A percentile compares a stretch with the other conserved stretches of the same genome.
Conservation (phyloP, 2,888 invertebrate genomes). For the Temnothorax unifasciatus region DNA sequence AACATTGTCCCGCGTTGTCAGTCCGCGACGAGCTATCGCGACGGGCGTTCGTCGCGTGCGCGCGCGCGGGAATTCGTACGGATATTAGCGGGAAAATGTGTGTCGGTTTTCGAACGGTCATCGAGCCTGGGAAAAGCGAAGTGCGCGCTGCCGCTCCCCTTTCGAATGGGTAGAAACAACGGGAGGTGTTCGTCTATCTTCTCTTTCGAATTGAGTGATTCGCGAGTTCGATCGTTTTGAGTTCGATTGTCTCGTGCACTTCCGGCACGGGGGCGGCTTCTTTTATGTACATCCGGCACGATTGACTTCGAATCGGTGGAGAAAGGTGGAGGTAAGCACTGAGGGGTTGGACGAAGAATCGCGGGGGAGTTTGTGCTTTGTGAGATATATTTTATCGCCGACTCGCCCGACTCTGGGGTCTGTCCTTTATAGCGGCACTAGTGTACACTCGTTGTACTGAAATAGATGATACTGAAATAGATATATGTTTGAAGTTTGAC, state of each 20-base stretch:
- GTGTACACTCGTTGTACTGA: neutral
- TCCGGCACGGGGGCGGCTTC: neutral
- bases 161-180: neutral
- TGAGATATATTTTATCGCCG: slow-evolving; percentile 24
- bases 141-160: neutral
- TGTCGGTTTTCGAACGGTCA: slow-evolving; percentile 61
- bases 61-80: slow-evolving; percentile 39
- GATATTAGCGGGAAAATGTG: slow-evolving; percentile 71
- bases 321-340: slow-evolving; percentile 26
- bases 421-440: neutral
- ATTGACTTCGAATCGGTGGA: neutral
- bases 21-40: slow-evolving; percentile 84
- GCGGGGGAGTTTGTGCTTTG: neutral
- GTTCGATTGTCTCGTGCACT: neutral
- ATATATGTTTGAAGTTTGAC: slow-evolving; percentile 2
- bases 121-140: neutral
- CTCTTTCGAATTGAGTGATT: neutral
- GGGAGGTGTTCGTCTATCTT: neutral
- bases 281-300: neutral
- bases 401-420: neutral
- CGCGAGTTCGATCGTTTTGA: neutral
- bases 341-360: neutral
- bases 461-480: neutral
- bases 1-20: slow-evolving; percentile 81
- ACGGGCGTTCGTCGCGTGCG: slow-evolving; percentile 73